A percentile compares a stretch with the other conserved stretches of the same genome.
These are phyloP conservation scores for Malurus splendens DNA, from an alignment of 2,797 vertebrate genomes.

Conservation along the genomic window DNA sequence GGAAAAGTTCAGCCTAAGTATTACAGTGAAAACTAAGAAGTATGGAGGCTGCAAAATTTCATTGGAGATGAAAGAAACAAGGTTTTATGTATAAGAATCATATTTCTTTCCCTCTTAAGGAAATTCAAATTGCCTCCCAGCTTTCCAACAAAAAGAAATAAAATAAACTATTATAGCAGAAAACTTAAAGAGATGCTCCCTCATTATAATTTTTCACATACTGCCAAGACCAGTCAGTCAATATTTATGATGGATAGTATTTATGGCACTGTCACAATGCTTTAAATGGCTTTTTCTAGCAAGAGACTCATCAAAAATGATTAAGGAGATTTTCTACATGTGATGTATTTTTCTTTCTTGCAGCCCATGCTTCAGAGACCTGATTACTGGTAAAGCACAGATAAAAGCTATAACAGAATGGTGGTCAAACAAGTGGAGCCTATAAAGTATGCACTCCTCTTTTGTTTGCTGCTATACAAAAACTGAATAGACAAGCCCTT, in stretches of 20 bases:
- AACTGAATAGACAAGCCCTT: constrained; percentile 71
- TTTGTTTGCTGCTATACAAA: constrained; percentile 76
- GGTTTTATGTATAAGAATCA: neutral
- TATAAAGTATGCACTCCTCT: constrained; percentile 67
- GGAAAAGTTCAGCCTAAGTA: neutral
- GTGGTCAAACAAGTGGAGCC: constrained; percentile 64
- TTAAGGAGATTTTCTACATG: neutral
- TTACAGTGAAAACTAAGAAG: neutral
- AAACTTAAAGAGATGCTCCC: neutral
- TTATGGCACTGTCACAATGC: neutral
- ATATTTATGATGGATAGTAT: neutral
- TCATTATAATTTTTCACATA: neutral
- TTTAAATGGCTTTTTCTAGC: constrained; percentile 5
- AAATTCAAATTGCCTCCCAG: neutral
- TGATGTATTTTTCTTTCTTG: neutral
- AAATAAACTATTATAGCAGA: neutral
- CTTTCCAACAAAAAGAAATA: neutral
- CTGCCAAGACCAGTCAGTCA: neutral
- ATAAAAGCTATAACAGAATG: constrained; percentile 66
- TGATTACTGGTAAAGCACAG: constrained; percentile 60
- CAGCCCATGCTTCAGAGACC: constrained; percentile 25
- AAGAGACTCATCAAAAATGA: neutral
- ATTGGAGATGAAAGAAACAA: neutral
- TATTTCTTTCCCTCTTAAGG: neutral
- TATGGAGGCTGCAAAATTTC: neutral